These are phyloP conservation scores for Anisognathus igniventris DNA, from an alignment of 2,797 vertebrate species.

Conservation along the genomic window DNA sequence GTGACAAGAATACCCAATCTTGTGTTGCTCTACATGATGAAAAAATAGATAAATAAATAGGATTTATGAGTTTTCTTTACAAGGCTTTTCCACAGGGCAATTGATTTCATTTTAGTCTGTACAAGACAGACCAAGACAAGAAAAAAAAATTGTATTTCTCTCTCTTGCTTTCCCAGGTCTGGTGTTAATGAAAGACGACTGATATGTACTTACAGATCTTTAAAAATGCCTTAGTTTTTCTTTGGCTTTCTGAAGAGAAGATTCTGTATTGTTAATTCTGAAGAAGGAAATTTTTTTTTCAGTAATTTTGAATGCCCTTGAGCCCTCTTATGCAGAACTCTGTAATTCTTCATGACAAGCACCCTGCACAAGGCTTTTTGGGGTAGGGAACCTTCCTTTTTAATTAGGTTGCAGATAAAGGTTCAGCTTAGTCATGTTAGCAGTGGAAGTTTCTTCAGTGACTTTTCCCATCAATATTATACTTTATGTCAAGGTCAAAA, in stretches of 20 bases:
- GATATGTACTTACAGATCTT: neutral
- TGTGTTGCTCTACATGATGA: conserved; percentile 7
- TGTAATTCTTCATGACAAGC: neutral
- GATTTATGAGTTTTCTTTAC: conserved; percentile 38
- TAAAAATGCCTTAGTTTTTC: neutral
- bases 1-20: neutral
- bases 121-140: neutral
- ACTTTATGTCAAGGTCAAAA: conserved; percentile 3
- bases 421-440: neutral
- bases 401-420: neutral
- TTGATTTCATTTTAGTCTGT: conserved; percentile 44
- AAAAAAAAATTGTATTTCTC: neutral
- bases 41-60: conserved; percentile 54
- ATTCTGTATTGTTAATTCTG: neutral
- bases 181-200: neutral
- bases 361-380: neutral
- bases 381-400: neutral
- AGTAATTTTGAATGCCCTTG: neutral
- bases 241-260: neutral
- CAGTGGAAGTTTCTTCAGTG: conserved; percentile 3
- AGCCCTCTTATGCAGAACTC: neutral
- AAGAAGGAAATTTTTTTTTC: neutral
- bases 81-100: conserved; percentile 12
- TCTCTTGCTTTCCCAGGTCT: neutral
- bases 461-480: neutral